Conservation (phyloP, 2,888 invertebrate genomes). For the Poecilobothrus nobilitatus region DNA sequence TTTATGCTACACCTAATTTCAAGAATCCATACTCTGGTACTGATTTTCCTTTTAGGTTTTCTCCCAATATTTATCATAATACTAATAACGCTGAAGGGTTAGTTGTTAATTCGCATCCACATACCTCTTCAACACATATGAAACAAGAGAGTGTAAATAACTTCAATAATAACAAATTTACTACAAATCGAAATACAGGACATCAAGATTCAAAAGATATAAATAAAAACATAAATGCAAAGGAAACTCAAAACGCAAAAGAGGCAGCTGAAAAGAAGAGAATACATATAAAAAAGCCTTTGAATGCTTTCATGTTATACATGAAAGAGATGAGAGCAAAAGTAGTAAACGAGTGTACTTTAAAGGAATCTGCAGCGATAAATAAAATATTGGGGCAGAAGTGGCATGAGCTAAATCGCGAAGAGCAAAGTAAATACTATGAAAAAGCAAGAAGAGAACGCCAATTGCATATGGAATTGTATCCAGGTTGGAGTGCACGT, state of each 20-base stretch:
- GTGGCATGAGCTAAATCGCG: slow-evolving; percentile 99
- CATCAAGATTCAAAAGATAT: slow-evolving; percentile 33
- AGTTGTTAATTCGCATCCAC: neutral
- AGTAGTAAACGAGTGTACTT: slow-evolving; percentile 96
- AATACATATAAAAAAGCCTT: slow-evolving; percentile 97
- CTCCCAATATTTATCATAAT: slow-evolving; percentile 60
- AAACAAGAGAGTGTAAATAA: neutral
- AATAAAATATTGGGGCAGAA: slow-evolving; percentile 92
- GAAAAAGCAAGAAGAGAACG: slow-evolving; percentile 97
- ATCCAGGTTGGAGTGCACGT: slow-evolving; percentile 99
- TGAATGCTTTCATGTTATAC: slow-evolving; percentile 99
- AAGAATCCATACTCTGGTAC: slow-evolving; percentile 82
- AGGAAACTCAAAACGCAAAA: slow-evolving; percentile 49
- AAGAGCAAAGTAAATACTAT: slow-evolving; percentile 99
- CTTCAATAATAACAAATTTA: neutral
- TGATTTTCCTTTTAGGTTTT: slow-evolving; percentile 81
- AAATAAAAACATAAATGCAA: slow-evolving; percentile 36
- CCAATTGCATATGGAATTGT: slow-evolving; percentile 97
- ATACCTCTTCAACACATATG: neutral
- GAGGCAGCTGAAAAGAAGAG: slow-evolving; percentile 65
- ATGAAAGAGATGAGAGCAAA: slow-evolving; percentile 99
- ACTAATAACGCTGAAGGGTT: neutral
- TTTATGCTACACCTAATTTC: slow-evolving; percentile 40
- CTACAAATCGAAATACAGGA: slow-evolving; percentile 58
- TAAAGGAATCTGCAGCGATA: slow-evolving; percentile 98